Conservation (phyloP, 1,140 invertebrate species). For the Ooceraea biroi region DNA sequence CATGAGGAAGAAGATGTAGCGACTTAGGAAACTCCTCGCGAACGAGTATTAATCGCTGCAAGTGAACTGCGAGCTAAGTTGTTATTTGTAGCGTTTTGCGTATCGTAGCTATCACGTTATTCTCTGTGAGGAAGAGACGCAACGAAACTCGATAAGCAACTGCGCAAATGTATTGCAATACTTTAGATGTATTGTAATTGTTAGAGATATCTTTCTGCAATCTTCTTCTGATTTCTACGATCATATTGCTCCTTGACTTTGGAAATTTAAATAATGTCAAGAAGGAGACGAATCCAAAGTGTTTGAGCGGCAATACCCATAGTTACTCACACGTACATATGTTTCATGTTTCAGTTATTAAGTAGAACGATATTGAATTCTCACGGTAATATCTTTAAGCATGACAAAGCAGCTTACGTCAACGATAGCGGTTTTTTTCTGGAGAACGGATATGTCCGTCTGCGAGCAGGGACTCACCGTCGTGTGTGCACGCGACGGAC, state of each 20-base stretch:
- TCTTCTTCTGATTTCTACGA: neutral
- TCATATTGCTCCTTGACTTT: no score
- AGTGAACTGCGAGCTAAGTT: slow-evolving; percentile 38
- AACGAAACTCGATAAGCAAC: neutral
- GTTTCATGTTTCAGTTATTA: slow-evolving; percentile 15
- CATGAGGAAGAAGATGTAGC: slow-evolving; percentile 81
- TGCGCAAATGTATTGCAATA: neutral
- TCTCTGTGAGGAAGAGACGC: slow-evolving; percentile 4
- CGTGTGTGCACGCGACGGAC: slow-evolving; percentile 29
- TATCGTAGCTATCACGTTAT: slow-evolving; percentile 1
- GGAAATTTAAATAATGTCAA: no score
- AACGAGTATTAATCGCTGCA: slow-evolving; percentile 2
- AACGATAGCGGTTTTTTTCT: slow-evolving; percentile 17
- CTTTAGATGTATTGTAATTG: no score
- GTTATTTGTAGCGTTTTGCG: slow-evolving; percentile 32
- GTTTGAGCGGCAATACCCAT: neutral
- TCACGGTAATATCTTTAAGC: slow-evolving; percentile 20
- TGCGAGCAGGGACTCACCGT: slow-evolving; percentile 1
- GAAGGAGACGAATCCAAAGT: neutral
- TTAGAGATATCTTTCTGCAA: neutral
- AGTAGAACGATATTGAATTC: slow-evolving; percentile 6
- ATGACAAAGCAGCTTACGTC: slow-evolving; percentile 46
- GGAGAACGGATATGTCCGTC: slow-evolving; percentile 42
- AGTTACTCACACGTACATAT: neutral
- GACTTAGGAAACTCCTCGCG: slow-evolving; percentile 12